phyloP scores from a whole-genome alignment of 1,140 invertebrate genomes.

The Solenopsis invicta region DNA sequence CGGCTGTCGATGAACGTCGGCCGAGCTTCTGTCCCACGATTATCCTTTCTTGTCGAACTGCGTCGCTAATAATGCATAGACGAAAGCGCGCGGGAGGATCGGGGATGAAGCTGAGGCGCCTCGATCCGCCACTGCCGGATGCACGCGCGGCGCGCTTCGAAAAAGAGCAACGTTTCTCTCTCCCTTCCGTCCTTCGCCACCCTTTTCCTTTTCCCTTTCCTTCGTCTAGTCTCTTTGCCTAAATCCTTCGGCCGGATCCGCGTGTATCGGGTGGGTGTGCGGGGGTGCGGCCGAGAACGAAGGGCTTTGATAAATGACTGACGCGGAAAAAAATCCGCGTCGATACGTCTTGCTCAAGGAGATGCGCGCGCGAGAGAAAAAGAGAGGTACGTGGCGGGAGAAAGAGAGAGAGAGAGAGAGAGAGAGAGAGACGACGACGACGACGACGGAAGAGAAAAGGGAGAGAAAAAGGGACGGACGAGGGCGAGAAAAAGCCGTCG shows the following conservation, averaged over 20 bases:
- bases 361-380: conserved; percentile 72
- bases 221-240: conserved; percentile 52
- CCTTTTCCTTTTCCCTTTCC: conserved; percentile 45
- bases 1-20: conserved; percentile 62
- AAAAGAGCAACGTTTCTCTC: not conserved
- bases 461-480: conserved; percentile 62
- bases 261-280: conserved; percentile 65
- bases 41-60: conserved; percentile 11
- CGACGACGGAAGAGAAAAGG: conserved; percentile 16
- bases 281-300: conserved; percentile 72
- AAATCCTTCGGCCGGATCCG: conserved; percentile 62
- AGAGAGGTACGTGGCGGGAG: conserved; percentile 20
- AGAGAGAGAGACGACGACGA: not conserved
- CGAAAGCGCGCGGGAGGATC: conserved; percentile 47
- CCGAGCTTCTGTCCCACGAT: not conserved
- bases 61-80: conserved; percentile 36
- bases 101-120: conserved; percentile 4
- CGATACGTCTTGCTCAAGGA: conserved; percentile 85
- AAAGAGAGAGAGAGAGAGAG: conserved; percentile 1
- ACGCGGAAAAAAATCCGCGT: conserved; percentile 83
- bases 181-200: not conserved
- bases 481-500: conserved; percentile 51
- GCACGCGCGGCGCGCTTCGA: not conserved
- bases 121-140: conserved; percentile 51
- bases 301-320: conserved; percentile 86